Percentiles rank a stretch among this genome's conserved stretches.
These are phyloP conservation scores for Leucozona laternaria DNA, from an alignment of 2,888 invertebrate genomes.

Conservation along the genomic window DNA sequence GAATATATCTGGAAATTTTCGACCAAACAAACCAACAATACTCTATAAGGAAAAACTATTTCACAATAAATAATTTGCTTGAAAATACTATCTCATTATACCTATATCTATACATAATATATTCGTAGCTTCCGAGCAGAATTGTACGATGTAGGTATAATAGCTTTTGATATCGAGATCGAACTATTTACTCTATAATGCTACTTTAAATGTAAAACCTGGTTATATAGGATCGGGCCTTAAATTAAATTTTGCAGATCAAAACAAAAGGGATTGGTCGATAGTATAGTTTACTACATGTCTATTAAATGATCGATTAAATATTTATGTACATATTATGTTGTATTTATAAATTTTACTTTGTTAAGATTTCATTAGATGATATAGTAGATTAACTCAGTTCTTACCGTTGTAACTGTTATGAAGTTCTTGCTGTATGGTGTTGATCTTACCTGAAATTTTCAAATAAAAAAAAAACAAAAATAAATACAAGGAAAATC, in stretches of 20 bases:
- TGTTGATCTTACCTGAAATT: constrained; percentile 74
- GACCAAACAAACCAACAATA: neutral
- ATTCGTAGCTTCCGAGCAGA: constrained; percentile 50
- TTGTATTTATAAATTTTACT: neutral
- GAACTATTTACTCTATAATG: constrained; percentile 13
- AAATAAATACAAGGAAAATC: constrained; percentile 39
- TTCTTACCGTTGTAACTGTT: constrained; percentile 74
- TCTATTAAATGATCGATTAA: neutral
- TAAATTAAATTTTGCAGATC: neutral
- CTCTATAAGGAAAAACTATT: constrained; percentile 29
- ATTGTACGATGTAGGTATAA: constrained; percentile 46
- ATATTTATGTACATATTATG: neutral
- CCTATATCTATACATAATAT: neutral
- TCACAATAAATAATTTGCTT: neutral
- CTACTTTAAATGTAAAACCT: constrained; percentile 14
- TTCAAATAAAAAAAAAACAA: constrained; percentile 29
- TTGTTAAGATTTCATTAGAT: constrained; percentile 19
- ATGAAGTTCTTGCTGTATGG: constrained; percentile 75
- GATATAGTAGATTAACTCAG: constrained; percentile 40
- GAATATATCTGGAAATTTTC: neutral
- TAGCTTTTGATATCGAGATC: constrained; percentile 33
- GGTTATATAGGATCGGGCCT: neutral
- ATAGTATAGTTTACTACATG: neutral
- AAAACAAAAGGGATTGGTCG: neutral
- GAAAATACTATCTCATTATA: neutral